Percentiles rank a stretch among this genome's conserved stretches.
Conservation (phyloP, 2,888 invertebrate species). For the Autographa pulchrina region DNA sequence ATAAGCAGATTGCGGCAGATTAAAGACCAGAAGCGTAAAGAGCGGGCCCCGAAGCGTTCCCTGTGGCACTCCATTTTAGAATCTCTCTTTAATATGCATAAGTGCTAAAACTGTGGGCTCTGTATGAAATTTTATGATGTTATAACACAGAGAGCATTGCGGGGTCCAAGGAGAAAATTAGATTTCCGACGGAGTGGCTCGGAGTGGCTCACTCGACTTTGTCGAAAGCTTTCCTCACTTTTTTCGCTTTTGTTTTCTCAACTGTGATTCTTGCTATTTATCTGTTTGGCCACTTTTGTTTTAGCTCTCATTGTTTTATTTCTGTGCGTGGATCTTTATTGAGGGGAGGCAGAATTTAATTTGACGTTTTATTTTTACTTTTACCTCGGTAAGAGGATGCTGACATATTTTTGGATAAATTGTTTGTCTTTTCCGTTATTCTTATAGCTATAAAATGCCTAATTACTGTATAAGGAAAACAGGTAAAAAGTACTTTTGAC, state of each 20-base stretch:
- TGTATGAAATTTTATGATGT: constrained; percentile 82
- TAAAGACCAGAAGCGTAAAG: constrained; percentile 88
- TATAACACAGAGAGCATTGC: constrained; percentile 74
- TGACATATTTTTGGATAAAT: constrained; percentile 58
- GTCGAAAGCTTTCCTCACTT: constrained; percentile 82
- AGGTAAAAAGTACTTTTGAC: background rate
- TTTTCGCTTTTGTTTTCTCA: constrained; percentile 73
- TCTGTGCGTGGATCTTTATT: constrained; percentile 76
- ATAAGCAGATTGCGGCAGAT: constrained; percentile 89
- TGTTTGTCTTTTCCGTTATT: background rate
- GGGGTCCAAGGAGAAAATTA: constrained; percentile 86
- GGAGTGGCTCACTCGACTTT: constrained; percentile 82
- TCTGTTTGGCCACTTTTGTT: constrained; percentile 82
- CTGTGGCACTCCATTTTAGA: constrained; percentile 77
- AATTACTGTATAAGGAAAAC: background rate
- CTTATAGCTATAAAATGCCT: background rate
- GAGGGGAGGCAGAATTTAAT: constrained; percentile 67
- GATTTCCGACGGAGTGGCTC: constrained; percentile 84
- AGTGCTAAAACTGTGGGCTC: constrained; percentile 80
- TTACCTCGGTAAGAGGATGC: constrained; percentile 56
- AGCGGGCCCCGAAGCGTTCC: constrained; percentile 72
- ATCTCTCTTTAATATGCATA: constrained; percentile 79
- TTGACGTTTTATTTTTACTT: constrained; percentile 59
- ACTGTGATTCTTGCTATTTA: constrained; percentile 83
- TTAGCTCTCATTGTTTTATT: constrained; percentile 81